phyloP scores from a whole-genome alignment of 2,797 vertebrate genomes.

The Takifugu ocellatus region DNA sequence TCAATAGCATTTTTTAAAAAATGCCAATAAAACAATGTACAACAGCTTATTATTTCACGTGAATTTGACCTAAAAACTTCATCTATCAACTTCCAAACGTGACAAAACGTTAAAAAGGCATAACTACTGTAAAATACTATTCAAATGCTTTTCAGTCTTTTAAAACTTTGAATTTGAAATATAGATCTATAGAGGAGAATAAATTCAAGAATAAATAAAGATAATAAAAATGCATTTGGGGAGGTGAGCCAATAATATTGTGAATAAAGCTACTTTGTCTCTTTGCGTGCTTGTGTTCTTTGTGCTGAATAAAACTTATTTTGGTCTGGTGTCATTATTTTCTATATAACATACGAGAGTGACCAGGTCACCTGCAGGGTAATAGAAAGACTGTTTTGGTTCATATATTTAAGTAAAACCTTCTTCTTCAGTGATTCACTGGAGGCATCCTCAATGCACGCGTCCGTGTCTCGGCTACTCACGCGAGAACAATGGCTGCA shows the following conservation, averaged over 20 bases:
- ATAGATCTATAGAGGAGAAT: neutral
- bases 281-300: conserved; percentile 54
- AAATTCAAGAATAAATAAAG: neutral
- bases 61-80: too few relatives aligned
- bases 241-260: neutral
- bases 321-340: conserved; percentile 44
- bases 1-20: too few relatives aligned
- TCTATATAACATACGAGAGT: neutral
- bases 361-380: neutral
- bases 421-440: neutral
- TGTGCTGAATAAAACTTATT: conserved; percentile 57
- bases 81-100: too few relatives aligned
- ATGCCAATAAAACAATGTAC: too few relatives aligned
- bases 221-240: neutral
- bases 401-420: neutral
- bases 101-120: too few relatives aligned
- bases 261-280: conserved; percentile 59
- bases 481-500: conserved; percentile 40
- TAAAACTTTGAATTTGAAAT: too few relatives aligned
- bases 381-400: neutral
- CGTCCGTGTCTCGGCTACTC: conserved; percentile 21
- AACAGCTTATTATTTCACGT: too few relatives aligned
- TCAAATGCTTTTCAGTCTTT: too few relatives aligned
- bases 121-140: too few relatives aligned
- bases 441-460: conserved; percentile 36